Percentiles rank a stretch among this genome's conserved stretches.
Evolutionary conservation across 2,888 invertebrate species (phyloP).

Genomic region (Andrena dorsata): DNA sequence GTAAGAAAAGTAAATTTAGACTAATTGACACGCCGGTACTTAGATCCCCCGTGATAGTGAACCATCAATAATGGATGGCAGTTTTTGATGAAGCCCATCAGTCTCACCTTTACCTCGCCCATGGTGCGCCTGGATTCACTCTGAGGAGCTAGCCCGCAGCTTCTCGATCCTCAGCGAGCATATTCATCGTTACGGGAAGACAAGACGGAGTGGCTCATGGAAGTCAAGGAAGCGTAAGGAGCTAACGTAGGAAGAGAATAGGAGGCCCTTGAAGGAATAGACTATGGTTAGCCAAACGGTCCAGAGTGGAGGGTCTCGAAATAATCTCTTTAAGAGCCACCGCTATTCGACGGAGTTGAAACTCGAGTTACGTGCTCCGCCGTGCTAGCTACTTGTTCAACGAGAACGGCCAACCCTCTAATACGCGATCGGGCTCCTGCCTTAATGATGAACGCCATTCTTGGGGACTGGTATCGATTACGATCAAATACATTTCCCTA

Average conservation of each 20-base stretch:
- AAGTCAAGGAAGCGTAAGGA: conserved; percentile 67
- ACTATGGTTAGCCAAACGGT: conserved; percentile 65
- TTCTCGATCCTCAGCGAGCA: conserved; percentile 39
- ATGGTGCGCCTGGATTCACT: conserved; percentile 36
- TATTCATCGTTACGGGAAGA: conserved; percentile 65
- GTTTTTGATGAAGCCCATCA: conserved; percentile 40
- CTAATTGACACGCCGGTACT: conserved; percentile 16
- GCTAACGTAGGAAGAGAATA: conserved; percentile 59
- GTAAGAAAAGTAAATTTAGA: too few species aligned
- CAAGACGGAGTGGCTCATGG: conserved; percentile 62
- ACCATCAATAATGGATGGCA: conserved; percentile 33
- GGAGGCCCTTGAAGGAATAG: conserved; percentile 66
- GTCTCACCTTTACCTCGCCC: conserved; percentile 26
- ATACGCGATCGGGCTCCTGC: conserved; percentile 43
- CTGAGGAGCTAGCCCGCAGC: conserved; percentile 41
- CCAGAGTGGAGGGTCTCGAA: conserved; percentile 59
- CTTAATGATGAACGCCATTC: conserved; percentile 25
- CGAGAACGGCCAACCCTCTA: conserved; percentile 26
- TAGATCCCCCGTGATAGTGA: conserved; percentile 3
- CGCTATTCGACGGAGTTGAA: conserved; percentile 57
- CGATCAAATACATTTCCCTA: conserved; percentile 17
- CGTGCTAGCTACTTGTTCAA: conserved; percentile 44
- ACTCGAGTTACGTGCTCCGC: conserved; percentile 61
- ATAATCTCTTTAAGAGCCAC: conserved; percentile 73
- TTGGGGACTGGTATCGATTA: conserved; percentile 14